Evolutionary conservation across 1,140 invertebrate species (phyloP).

Genomic region (Ceratina calcarata): DNA sequence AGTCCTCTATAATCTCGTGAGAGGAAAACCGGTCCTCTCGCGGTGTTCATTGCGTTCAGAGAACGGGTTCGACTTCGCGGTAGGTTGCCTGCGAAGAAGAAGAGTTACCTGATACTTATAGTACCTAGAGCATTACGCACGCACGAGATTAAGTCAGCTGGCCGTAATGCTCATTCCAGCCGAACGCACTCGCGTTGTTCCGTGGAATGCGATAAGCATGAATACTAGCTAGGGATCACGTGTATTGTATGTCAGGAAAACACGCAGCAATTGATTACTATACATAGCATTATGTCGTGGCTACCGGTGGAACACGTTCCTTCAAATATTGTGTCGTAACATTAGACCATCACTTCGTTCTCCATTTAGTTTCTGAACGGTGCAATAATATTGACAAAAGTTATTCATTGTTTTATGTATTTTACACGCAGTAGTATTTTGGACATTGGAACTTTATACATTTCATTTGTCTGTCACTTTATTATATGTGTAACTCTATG

Average conservation of each 20-base stretch:
- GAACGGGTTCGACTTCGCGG: slow-evolving; percentile 19
- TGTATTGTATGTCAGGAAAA: neutral
- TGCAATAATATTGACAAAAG: no score
- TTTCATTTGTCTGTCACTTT: no score
- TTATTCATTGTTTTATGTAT: no score
- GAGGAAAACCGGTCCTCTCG: slow-evolving; percentile 33
- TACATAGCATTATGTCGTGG: no score
- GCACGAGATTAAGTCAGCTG: neutral
- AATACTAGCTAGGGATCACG: neutral
- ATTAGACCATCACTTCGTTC: no score
- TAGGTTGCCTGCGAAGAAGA: neutral
- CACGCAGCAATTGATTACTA: neutral
- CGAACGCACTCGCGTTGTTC: neutral
- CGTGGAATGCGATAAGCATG: slow-evolving; percentile 1
- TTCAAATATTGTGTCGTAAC: no score
- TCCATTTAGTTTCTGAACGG: no score
- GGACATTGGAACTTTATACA: no score
- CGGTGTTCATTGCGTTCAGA: neutral
- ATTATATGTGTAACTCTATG: no score
- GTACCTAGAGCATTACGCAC: neutral
- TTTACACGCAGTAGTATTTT: no score
- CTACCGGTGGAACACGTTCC: no score
- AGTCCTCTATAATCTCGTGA: slow-evolving; percentile 8
- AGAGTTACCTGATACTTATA: neutral
- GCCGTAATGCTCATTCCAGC: slow-evolving; percentile 19